Evolutionary conservation across 2,113 vertebrate species (phyloP).

Genomic region (Campylorhamphus procurvoides): DNA sequence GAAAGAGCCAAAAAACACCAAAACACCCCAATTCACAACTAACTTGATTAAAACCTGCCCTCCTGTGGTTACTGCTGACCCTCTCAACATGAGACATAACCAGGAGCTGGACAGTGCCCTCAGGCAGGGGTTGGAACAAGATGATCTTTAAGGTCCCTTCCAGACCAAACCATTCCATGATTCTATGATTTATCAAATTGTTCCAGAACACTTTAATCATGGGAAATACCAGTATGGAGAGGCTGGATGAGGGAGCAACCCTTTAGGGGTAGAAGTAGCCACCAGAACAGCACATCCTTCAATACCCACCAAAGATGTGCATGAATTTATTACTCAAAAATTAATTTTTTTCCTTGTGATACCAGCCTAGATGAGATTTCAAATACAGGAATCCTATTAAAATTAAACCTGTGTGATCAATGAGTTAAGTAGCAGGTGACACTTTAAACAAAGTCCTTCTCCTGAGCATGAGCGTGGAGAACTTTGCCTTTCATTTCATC

Average conservation of each 20-base stretch:
- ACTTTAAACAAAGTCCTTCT: slow-evolving; percentile 1
- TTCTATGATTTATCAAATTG: background rate
- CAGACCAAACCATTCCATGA: background rate
- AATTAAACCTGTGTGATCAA: background rate
- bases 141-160: background rate
- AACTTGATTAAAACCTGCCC: background rate
- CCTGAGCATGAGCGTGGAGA: background rate
- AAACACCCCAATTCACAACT: background rate
- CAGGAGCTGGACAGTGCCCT: background rate
- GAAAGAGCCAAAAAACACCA: background rate
- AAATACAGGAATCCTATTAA: background rate
- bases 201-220: background rate
- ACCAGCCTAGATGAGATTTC: background rate
- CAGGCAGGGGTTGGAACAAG: background rate
- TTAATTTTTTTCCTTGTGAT: background rate
- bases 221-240: fast-evolving
- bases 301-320: background rate
- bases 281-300: background rate
- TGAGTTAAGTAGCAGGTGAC: background rate
- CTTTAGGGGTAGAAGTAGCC: background rate
- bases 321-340: background rate
- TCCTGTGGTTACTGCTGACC: background rate
- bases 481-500: slow-evolving; percentile 12
- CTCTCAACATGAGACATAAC: background rate
- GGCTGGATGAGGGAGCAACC: background rate